Percentiles rank a stretch among this genome's conserved stretches.
These are phyloP conservation scores for Ylistrum balloti DNA, from an alignment of 1,140 invertebrate genomes.

Conservation along the genomic window DNA sequence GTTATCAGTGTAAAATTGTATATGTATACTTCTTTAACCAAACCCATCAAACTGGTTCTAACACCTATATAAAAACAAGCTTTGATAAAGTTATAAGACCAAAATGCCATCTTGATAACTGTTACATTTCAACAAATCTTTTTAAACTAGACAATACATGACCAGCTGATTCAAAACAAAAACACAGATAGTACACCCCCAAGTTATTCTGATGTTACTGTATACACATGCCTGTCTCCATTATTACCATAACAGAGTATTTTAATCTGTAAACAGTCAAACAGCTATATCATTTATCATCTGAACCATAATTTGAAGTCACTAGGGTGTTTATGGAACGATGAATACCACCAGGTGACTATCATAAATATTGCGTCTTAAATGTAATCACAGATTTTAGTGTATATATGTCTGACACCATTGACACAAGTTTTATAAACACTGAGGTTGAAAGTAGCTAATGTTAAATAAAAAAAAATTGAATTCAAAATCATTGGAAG, in stretches of 20 bases:
- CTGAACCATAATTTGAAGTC: neutral
- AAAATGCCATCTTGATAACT: slow-evolving; percentile 16
- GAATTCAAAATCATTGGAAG: too few species aligned
- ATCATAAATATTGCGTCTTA: too few species aligned
- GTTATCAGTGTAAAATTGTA: neutral
- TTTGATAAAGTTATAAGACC: neutral
- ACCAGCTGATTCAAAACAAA: slow-evolving; percentile 17
- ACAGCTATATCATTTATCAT: neutral
- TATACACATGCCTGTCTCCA: neutral
- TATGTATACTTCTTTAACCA: slow-evolving; percentile 15
- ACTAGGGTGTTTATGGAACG: neutral
- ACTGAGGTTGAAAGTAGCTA: too few species aligned
- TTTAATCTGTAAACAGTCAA: slow-evolving; percentile 17
- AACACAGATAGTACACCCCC: slow-evolving; percentile 6
- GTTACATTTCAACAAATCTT: slow-evolving; percentile 35
- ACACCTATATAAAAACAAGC: slow-evolving; percentile 35
- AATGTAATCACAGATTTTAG: too few species aligned
- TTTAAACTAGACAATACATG: neutral
- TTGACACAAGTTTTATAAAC: too few species aligned
- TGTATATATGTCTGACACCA: too few species aligned
- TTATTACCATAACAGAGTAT: neutral
- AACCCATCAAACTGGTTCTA: slow-evolving; percentile 22
- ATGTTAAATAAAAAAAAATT: too few species aligned
- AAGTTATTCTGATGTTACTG: neutral
- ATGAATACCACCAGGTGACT: neutral